Evolutionary conservation across 1,140 invertebrate species (phyloP), one percentile per base, ranked within the genome.

Genomic region (Platyura marginata): DNA sequence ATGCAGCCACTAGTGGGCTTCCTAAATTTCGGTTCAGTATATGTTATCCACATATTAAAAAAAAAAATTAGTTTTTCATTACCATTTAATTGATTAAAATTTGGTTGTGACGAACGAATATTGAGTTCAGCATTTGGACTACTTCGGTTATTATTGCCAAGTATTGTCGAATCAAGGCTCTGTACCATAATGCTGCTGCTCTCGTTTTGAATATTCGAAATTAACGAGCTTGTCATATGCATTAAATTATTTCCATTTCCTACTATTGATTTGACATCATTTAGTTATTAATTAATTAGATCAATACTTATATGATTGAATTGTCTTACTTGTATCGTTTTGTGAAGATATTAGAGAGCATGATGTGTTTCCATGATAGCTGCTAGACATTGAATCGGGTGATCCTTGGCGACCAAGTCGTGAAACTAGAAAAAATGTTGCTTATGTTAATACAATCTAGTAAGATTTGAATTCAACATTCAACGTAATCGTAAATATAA

Each of bases 1-100:
- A 81, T 33, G 82, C 77, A 32, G 81, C 81, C 54, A 81, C 77
- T 40, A 88, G 54, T 2, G 81, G 79, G 50, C 58, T 56, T 8
- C 25, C 25, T 13, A n/a, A n/a, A n/a, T n/a, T n/a, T n/a, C n/a
- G n/a, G n/a, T n/a, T n/a, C n/a, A n/a, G n/a, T n/a, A n/a, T n/a
- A n/a, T n/a, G n/a, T n/a, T n/a, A n/a, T n/a, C n/a, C n/a, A n/a
- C n/a, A n/a, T n/a, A n/a, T n/a, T n/a, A n/a, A n/a, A n/a, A n/a
- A n/a, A n/a, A n/a, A n/a, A n/a, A n/a, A n/a, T n/a, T n/a, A n/a
- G n/a, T n/a, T n/a, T n/a, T n/a, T n/a, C 6, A 20, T 42, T 37
- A 60, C 57, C 57, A 44, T 60, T 60, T 44, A 57, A 60, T 2
- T 56, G 57, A 55, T 60, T 60, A 29, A 29, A 29, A 13, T 29